A percentile compares a stretch with the other conserved stretches of the same genome.
Evolutionary conservation across 2,888 invertebrate species (phyloP).

Genomic region (Tethea ocularis): DNA sequence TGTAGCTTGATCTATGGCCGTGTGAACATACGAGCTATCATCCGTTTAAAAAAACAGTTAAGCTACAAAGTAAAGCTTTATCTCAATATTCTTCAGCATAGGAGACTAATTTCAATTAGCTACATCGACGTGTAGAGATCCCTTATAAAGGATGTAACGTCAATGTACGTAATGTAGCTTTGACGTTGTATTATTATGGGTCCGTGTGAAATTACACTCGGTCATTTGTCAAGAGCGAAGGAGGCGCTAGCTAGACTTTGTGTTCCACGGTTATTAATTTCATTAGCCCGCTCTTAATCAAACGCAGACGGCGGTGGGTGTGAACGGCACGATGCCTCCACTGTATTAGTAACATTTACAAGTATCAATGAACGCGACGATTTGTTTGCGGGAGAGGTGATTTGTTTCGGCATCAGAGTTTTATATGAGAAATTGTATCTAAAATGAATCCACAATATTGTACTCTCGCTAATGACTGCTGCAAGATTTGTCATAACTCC

Average conservation of each 20-base stretch:
- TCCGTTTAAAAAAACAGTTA: no score
- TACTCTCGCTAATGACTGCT: no score
- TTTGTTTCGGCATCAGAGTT: constrained; percentile 35
- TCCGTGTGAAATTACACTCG: constrained; percentile 80
- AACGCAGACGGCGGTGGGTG: constrained; percentile 59
- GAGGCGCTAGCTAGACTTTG: constrained; percentile 65
- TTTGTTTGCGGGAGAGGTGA: constrained; percentile 26
- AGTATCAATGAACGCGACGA: constrained; percentile 37
- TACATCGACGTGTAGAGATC: constrained; percentile 24
- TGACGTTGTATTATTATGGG: constrained; percentile 60
- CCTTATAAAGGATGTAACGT: constrained; percentile 9
- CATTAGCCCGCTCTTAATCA: constrained; percentile 79
- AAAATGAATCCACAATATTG: constrained; percentile 19
- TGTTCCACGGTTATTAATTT: constrained; percentile 78
- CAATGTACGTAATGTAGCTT: constrained; percentile 37
- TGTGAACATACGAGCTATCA: no score
- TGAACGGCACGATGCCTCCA: constrained; percentile 48
- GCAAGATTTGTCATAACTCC: no score
- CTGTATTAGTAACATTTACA: constrained; percentile 53
- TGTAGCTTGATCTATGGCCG: no score
- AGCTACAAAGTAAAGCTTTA: no score
- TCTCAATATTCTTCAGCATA: neutral
- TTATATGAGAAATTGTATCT: neutral
- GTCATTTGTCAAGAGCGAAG: constrained; percentile 76
- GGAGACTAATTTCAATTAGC: constrained; percentile 28